Percentiles rank a stretch among this genome's conserved stretches.
Evolutionary conservation across 2,888 invertebrate species (phyloP).

Genomic region (Deilephila elpenor): DNA sequence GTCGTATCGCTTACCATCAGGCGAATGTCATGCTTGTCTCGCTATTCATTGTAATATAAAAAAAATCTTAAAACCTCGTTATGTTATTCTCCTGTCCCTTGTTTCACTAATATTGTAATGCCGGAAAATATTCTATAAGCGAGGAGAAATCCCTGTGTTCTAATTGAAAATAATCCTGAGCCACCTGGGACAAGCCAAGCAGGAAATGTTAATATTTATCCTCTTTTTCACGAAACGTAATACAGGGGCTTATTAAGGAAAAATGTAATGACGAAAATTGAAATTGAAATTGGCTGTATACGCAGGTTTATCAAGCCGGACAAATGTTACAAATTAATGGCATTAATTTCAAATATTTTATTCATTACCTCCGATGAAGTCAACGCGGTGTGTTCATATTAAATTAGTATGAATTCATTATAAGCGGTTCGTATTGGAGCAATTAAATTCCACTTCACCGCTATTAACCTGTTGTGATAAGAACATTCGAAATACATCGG

Average conservation of each 20-base stretch:
- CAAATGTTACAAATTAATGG: constrained; percentile 4
- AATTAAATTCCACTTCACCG: constrained; percentile 17
- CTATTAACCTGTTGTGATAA: constrained; percentile 21
- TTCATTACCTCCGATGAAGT: background rate
- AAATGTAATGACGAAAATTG: background rate
- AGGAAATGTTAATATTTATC: too few relatives aligned
- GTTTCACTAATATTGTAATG: too few relatives aligned
- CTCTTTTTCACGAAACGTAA: too few relatives aligned
- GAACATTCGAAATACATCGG: background rate
- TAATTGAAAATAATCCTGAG: too few relatives aligned
- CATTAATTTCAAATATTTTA: constrained; percentile 5
- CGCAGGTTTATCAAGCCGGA: background rate
- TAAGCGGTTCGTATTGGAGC: background rate
- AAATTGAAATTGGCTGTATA: background rate
- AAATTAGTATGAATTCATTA: constrained; percentile 13
- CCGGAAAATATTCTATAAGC: too few relatives aligned
- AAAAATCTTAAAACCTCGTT: too few relatives aligned
- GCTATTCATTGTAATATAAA: too few relatives aligned
- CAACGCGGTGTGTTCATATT: background rate
- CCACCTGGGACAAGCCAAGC: too few relatives aligned
- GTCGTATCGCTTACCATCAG: too few relatives aligned
- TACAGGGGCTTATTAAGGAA: background rate
- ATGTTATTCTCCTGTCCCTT: too few relatives aligned
- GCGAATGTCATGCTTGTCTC: too few relatives aligned
- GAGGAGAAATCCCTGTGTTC: too few relatives aligned